phyloP scores from a whole-genome alignment of 2,797 vertebrate species.

The Crocodylus rhombifer region DNA sequence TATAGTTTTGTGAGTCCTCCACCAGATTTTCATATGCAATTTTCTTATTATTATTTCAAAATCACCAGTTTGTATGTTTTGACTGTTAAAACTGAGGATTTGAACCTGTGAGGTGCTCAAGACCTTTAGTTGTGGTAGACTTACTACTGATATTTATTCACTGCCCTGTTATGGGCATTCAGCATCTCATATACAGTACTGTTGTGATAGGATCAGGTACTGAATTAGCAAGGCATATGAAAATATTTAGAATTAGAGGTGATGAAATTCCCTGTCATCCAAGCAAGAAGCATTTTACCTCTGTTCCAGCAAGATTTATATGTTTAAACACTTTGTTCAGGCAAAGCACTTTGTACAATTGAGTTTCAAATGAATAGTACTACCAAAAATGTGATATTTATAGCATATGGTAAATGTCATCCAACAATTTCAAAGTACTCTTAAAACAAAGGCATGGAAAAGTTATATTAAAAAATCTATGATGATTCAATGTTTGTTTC shows the following conservation, averaged over 20 bases:
- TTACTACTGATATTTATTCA: background rate
- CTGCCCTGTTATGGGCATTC: background rate
- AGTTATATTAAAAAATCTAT: background rate
- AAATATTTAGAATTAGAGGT: background rate
- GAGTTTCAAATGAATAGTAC: slow-evolving; percentile 56
- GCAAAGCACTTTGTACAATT: slow-evolving; percentile 25
- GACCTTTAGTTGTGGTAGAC: background rate
- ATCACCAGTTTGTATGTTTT: background rate
- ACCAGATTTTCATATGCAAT: background rate
- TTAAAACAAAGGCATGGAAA: background rate
- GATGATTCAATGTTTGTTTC: slow-evolving; percentile 30
- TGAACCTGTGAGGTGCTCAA: slow-evolving; percentile 3
- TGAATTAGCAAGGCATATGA: background rate
- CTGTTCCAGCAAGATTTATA: slow-evolving; percentile 29
- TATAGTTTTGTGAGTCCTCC: background rate
- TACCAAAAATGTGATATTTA: background rate
- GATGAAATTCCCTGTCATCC: slow-evolving; percentile 27
- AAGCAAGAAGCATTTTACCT: slow-evolving; percentile 24
- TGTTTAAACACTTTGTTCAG: slow-evolving; percentile 49
- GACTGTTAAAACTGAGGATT: background rate
- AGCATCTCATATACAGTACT: fast-evolving
- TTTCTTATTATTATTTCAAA: background rate
- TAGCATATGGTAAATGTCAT: slow-evolving; percentile 8
- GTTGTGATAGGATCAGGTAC: background rate
- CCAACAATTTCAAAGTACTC: slow-evolving; percentile 29